Base-by-base conservation (phyloP, 2,797 vertebrate genomes). In the Anisognathus igniventris region DNA sequence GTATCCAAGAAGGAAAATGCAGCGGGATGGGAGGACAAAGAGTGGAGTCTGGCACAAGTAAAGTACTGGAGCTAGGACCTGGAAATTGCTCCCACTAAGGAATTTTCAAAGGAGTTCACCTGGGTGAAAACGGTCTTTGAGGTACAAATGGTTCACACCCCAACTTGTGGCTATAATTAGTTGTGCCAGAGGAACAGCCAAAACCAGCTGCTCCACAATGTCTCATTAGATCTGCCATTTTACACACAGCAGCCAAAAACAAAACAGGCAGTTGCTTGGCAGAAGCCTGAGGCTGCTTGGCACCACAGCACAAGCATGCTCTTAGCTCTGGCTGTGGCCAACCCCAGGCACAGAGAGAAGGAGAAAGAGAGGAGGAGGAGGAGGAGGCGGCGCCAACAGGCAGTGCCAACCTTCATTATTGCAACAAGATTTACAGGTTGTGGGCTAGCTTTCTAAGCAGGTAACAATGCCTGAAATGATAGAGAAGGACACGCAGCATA, bases 201-300 rank as follows among this genome's bases (percentile, higher is more conserved):
- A 97, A 97, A 97, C 90, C 96, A 97, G 96, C 88, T 97, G 96
- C 88, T 97, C 92, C 71, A 67, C 10, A 19, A 96, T 96, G 93
- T 96, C 93, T 97, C 93, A 96, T 97, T 96, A 97, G 94, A 96
- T 95, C 96, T 97, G 81, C 96, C 96, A 95, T 96, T 96, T 96
- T 97, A 90, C 80, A 91, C 75, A 67, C 80, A 84, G 92, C 54
- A 20, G 91, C 96, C 94, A 97, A 94, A 96, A 84, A 96, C 91
- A 96, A 92, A 95, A 93, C 92, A 93, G 96, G 92, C 96, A 95
- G 82, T 96, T 91, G 85, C 95, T 96, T 97, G 96, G 96, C 94
- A 97, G 91, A 87, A 95, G 93, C 91, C 80, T 65, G 91, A 57
- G 87, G 95, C 95, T 96, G 94, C 89, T 96, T 97, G 96, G 96